These are phyloP conservation scores for Chaetodon trifasciatus DNA, from an alignment of 2,797 vertebrate species.

Conservation along the genomic window DNA sequence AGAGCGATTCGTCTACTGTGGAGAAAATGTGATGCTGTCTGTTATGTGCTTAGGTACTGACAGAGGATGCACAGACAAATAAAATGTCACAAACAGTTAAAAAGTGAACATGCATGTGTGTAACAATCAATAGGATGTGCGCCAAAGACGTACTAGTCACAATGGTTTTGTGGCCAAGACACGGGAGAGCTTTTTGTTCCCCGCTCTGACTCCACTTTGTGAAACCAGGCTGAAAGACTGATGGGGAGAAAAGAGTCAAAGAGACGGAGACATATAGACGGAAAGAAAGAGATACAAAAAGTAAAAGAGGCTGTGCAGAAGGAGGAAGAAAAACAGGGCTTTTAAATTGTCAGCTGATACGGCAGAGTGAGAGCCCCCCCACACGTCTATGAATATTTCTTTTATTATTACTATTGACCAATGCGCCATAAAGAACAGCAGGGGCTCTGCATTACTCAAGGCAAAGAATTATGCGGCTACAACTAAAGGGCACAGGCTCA, in stretches of 20 bases:
- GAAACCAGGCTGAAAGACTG: constrained; percentile 72
- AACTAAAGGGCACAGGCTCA: constrained; percentile 62
- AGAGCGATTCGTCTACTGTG: constrained; percentile 37
- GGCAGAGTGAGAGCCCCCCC: constrained; percentile 52
- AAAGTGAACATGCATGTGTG: constrained; percentile 46
- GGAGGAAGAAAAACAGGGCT: constrained; percentile 44
- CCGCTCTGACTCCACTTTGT: constrained; percentile 66
- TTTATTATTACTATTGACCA: constrained; percentile 86
- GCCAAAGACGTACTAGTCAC: constrained; percentile 58
- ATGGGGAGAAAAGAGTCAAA: constrained; percentile 59
- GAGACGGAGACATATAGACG: constrained; percentile 12
- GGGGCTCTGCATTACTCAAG: constrained; percentile 75
- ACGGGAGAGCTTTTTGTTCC: constrained; percentile 73
- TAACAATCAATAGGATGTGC: constrained; percentile 48
- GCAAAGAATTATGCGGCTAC: constrained; percentile 59
- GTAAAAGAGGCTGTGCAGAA: constrained; percentile 26
- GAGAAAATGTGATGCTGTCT: not conserved
- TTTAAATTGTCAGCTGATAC: constrained; percentile 73
- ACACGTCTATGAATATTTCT: constrained; percentile 84
- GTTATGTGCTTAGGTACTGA: constrained; percentile 9
- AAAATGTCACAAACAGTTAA: constrained; percentile 8
- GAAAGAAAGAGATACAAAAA: constrained; percentile 39
- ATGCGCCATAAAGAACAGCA: constrained; percentile 76
- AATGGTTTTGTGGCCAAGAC: constrained; percentile 71
- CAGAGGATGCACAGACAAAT: constrained; percentile 5